Evolutionary conservation across 2,888 invertebrate species (phyloP).

Genomic region (Apamea sordens): DNA sequence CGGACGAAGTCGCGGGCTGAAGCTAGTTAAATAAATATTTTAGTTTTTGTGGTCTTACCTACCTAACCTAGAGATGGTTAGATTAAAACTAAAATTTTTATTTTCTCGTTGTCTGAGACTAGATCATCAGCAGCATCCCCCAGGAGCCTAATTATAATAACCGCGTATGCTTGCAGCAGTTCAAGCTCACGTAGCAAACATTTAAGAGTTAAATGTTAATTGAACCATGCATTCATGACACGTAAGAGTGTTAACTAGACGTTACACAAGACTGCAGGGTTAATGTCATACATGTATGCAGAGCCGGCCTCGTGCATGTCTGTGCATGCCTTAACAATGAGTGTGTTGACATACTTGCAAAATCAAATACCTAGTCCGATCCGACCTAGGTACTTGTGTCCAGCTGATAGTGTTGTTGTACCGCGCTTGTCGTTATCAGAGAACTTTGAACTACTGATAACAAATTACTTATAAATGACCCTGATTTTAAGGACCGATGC

Average conservation of each 20-base stretch:
- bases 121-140: neutral
- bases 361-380: constrained; percentile 11
- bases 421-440: constrained; percentile 10
- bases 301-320: constrained; percentile 32
- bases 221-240: constrained; percentile 12
- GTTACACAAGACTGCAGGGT: constrained; percentile 40
- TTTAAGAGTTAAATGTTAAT: constrained; percentile 5
- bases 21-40: too few relatives aligned
- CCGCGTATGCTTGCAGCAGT: neutral
- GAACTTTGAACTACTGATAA: constrained; percentile 30
- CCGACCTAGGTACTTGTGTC: constrained; percentile 1
- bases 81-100: too few relatives aligned
- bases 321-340: constrained; percentile 45
- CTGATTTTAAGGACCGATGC: neutral
- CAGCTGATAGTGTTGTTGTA: constrained; percentile 24
- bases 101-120: neutral
- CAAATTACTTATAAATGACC: neutral
- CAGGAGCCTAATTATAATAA: neutral
- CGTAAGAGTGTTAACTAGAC: constrained; percentile 34
- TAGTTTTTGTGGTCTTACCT: too few relatives aligned
- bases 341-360: constrained; percentile 26
- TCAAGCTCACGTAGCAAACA: neutral
- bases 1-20: too few relatives aligned
- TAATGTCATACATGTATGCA: constrained; percentile 53
- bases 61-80: too few relatives aligned